Percentiles rank a stretch among this genome's conserved stretches.
phyloP scores from a whole-genome alignment of 2,113 vertebrate genomes.

The Misgurnus mizolepis region DNA sequence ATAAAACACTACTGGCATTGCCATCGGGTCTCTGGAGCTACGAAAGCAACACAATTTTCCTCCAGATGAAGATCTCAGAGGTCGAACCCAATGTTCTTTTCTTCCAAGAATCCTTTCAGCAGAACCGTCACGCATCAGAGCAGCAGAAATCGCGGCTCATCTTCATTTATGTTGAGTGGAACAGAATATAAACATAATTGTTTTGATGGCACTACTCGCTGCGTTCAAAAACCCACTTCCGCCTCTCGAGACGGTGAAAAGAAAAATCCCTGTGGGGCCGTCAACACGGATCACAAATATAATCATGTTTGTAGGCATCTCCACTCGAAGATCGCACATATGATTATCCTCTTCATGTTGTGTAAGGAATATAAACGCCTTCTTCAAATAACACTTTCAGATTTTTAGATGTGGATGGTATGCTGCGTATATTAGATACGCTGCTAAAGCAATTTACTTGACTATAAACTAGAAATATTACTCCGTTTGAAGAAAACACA shows the following conservation, averaged over 20 bases:
- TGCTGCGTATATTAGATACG: not conserved
- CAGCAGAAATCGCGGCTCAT: not conserved
- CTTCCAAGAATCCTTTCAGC: not conserved
- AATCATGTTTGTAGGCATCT: constrained; percentile 47
- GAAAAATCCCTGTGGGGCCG: constrained; percentile 19
- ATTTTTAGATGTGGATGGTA: not conserved
- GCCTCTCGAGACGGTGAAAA: constrained; percentile 10
- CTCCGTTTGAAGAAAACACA: too few species aligned
- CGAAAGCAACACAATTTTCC: constrained; percentile 8
- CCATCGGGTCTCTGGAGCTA: not conserved
- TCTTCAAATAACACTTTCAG: not conserved
- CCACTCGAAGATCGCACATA: constrained; percentile 35
- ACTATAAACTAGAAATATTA: too few species aligned
- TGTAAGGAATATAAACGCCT: constrained; percentile 14
- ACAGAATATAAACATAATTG: constrained; percentile 44
- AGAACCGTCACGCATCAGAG: not conserved
- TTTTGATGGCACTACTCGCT: constrained; percentile 44
- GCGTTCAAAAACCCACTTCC: constrained; percentile 38
- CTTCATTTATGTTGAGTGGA: constrained; percentile 25
- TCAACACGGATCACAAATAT: constrained; percentile 49
- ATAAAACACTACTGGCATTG: not conserved
- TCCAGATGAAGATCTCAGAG: not conserved
- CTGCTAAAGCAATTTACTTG: not conserved
- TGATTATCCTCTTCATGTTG: constrained; percentile 41
- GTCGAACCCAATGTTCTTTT: not conserved